These are phyloP conservation scores for Osmerus eperlanus DNA, from an alignment of 2,113 vertebrate species.

Conservation along the genomic window DNA sequence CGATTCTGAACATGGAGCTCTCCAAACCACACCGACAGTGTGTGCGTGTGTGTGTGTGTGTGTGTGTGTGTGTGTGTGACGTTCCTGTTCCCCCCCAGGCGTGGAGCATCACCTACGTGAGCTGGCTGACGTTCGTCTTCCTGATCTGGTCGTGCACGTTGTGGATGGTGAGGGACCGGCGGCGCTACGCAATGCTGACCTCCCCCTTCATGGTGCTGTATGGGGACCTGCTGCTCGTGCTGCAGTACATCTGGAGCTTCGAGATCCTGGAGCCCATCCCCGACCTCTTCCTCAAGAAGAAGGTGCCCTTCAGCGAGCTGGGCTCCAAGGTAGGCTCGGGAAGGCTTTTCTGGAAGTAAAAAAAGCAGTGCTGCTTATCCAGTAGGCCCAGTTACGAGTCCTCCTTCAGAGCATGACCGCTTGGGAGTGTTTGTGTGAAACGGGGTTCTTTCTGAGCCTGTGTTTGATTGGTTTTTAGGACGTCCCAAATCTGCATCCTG, in stretches of 20 bases:
- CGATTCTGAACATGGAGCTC: too few relatives aligned
- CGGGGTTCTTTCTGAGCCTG: too few relatives aligned
- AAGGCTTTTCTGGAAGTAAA: too few relatives aligned
- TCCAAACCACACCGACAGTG: too few relatives aligned
- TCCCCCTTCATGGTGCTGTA: slow-evolving; percentile 98
- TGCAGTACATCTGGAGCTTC: slow-evolving; percentile 97
- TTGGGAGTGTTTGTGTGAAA: too few relatives aligned
- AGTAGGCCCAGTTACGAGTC: too few relatives aligned
- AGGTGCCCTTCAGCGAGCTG: slow-evolving; percentile 76
- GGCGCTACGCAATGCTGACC: slow-evolving; percentile 94
- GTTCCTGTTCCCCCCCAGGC: slow-evolving; percentile 66
- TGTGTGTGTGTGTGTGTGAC: not conserved
- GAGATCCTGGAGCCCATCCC: slow-evolving; percentile 69
- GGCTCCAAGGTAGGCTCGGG: slow-evolving; percentile 81
- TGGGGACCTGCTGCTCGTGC: slow-evolving; percentile 83
- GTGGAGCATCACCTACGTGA: slow-evolving; percentile 98
- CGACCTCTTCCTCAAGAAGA: slow-evolving; percentile 79
- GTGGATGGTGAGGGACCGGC: slow-evolving; percentile 94
- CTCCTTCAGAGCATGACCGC: too few relatives aligned
- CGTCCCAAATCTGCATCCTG: too few relatives aligned
- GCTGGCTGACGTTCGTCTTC: slow-evolving; percentile 94
- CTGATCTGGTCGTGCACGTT: slow-evolving; percentile 93
- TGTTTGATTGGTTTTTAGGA: too few relatives aligned
- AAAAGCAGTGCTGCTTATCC: too few relatives aligned
- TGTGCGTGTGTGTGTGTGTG: too few relatives aligned